Percentiles rank a stretch among this genome's conserved stretches.
phyloP scores from a whole-genome alignment of 64 coral and sea anemone genomes.

The Astreopora myriophthalma region DNA sequence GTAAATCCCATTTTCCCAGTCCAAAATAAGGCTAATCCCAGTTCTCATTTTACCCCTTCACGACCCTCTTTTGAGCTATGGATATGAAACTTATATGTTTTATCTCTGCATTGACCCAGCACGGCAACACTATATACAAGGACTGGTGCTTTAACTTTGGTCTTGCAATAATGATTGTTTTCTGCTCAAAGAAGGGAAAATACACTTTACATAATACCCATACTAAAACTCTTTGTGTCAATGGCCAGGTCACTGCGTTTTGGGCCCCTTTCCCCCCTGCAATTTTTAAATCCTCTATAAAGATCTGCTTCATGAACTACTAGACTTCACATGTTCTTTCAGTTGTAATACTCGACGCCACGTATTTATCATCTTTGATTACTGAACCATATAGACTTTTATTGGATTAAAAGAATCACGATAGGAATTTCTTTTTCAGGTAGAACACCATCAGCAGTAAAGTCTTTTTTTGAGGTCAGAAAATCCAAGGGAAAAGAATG shows the following conservation, averaged over 20 bases:
- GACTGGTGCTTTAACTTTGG: neutral
- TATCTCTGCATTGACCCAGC: neutral
- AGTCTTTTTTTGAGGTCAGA: neutral
- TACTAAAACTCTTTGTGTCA: neutral
- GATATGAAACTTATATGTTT: neutral
- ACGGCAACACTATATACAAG: neutral
- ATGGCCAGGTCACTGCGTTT: neutral
- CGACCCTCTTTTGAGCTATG: neutral
- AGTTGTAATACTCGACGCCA: neutral
- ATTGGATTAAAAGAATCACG: neutral
- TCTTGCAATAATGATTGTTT: neutral
- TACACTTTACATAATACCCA: neutral
- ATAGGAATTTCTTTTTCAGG: constrained; percentile 16
- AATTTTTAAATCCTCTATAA: neutral
- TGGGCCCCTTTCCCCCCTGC: neutral
- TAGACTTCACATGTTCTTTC: neutral
- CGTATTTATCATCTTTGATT: neutral
- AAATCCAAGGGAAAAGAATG: constrained; percentile 1
- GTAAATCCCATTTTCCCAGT: too few species aligned
- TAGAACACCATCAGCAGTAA: constrained; percentile 27
- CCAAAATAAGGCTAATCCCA: too few species aligned
- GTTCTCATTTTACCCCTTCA: too few species aligned
- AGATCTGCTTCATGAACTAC: neutral
- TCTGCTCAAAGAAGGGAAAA: neutral
- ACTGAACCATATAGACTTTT: neutral